Base-by-base conservation (phyloP, 2,888 invertebrate genomes). In the Oscheius myriophilus region DNA sequence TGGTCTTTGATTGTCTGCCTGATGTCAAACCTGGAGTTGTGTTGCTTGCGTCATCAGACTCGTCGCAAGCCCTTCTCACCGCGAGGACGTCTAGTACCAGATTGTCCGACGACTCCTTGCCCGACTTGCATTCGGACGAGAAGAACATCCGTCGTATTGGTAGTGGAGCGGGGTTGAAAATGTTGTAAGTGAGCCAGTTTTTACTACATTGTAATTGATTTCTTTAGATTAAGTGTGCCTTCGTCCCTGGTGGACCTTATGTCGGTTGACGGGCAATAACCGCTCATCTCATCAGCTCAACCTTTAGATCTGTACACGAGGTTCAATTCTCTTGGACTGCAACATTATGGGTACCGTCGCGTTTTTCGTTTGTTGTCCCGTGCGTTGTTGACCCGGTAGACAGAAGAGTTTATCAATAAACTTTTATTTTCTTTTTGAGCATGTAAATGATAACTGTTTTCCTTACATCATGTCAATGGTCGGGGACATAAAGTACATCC, bases 111-210 rank as follows among this genome's bases (percentile, higher is more conserved):
- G 82, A 84, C 67, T 76, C 75, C 65, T 67, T 82, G 9, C 82
- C 82, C n/a, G 85, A 85, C 67, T 72, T 85, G 9, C 85, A 85
- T 52, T 84, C 85, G 18, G 85, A 85, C 67, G 85, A 85, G 70
- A 85, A 85, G 74, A 85, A 85, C 68, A 80, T 80, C 26, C 79
- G 82, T 12, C 64, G 84, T 54, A 82, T 79, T 58, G 80, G 81
- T 25, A 82, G 83, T 55, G 68, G 76, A 25, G 74, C 76, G 6
- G 84, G 84, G n/a, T 71, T 84, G 45, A 75, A 78, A 51, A 76
- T 80, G 78, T 74, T 77, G 79, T 79, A 63, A 71, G 79, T 72
- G n/a, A n/a, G n/a, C n/a, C n/a, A 11, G n/a, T 41, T 21, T 26
- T 52, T 6, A 9, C 21, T 63, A 46, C 23, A 45, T 16, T n/a